These are phyloP conservation scores for Marisa cornuarietis DNA, from an alignment of 1,140 invertebrate genomes.

Conservation along the genomic window DNA sequence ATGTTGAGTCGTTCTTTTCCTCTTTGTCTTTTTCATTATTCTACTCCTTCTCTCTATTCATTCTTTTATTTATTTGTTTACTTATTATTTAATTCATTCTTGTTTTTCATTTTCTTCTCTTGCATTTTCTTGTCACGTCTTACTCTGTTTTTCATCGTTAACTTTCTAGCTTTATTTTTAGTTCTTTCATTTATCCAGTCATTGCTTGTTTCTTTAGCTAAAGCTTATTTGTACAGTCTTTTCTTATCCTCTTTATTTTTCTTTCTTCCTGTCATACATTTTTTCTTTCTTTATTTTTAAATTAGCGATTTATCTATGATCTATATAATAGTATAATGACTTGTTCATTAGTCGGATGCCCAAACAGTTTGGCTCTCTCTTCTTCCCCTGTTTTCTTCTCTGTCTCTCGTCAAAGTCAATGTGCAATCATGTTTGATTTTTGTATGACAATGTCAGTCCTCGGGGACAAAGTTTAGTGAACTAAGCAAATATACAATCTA, in stretches of 20 bases:
- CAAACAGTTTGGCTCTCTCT: too few species aligned
- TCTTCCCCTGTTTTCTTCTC: too few species aligned
- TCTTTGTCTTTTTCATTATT: slow-evolving; percentile 1
- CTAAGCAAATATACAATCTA: too few species aligned
- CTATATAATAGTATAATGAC: neutral
- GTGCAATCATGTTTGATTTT: too few species aligned
- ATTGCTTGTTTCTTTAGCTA: neutral
- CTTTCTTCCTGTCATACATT: too few species aligned
- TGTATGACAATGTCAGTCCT: too few species aligned
- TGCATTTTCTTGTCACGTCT: too few species aligned
- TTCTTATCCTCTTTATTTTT: neutral
- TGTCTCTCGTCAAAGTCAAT: too few species aligned
- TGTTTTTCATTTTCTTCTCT: neutral
- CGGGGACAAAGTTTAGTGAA: too few species aligned
- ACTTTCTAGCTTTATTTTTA: too few species aligned
- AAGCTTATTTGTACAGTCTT: neutral
- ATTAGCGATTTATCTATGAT: neutral
- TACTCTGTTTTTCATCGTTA: neutral
- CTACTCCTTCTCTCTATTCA: neutral
- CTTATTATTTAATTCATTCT: too few species aligned
- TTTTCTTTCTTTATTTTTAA: neutral
- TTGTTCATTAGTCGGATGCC: too few species aligned
- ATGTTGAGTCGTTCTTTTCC: neutral
- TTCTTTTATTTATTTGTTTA: neutral
- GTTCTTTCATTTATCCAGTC: neutral